These are phyloP conservation scores for Phymastichus coffea DNA, from an alignment of 1,140 invertebrate genomes.

Conservation along the genomic window DNA sequence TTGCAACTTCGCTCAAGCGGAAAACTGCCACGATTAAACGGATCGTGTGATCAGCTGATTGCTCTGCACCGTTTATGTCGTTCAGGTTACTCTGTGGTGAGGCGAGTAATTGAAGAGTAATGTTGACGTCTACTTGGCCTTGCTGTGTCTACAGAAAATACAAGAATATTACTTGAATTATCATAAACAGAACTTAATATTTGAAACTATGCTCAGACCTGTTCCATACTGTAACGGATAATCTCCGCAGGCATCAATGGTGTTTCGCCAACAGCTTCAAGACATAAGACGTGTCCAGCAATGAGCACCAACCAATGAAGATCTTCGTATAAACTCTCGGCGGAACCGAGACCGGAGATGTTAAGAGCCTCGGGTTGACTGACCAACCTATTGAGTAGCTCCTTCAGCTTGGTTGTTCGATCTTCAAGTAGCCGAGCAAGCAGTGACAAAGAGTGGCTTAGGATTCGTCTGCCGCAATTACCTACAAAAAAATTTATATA, in stretches of 20 bases:
- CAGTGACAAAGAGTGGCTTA: conserved; percentile 60
- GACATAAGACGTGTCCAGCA: conserved; percentile 71
- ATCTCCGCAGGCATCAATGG: conserved; percentile 76
- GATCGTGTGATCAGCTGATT: conserved; percentile 63
- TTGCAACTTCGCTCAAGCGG: conserved; percentile 69
- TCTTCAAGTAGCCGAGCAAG: conserved; percentile 66
- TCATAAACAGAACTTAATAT: no score
- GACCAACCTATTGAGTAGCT: conserved; percentile 63
- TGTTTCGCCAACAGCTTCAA: conserved; percentile 74
- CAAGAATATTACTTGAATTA: background rate
- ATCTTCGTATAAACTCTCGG: conserved; percentile 77
- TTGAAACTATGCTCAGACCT: conserved; percentile 39
- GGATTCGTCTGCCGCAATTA: conserved; percentile 55
- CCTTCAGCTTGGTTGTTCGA: conserved; percentile 62
- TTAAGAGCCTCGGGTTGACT: conserved; percentile 60
- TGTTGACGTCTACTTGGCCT: conserved; percentile 48
- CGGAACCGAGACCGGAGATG: conserved; percentile 54
- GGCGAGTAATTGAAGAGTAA: conserved; percentile 55
- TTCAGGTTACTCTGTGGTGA: conserved; percentile 52
- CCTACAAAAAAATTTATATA: conserved; percentile 35
- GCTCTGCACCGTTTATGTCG: conserved; percentile 57
- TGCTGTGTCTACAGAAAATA: conserved; percentile 36
- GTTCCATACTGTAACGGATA: conserved; percentile 68
- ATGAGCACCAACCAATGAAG: conserved; percentile 86
- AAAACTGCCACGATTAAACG: conserved; percentile 69